phyloP scores from a whole-genome alignment of 35 echinoderm and acorn worm species.

The Acanthaster planci region DNA sequence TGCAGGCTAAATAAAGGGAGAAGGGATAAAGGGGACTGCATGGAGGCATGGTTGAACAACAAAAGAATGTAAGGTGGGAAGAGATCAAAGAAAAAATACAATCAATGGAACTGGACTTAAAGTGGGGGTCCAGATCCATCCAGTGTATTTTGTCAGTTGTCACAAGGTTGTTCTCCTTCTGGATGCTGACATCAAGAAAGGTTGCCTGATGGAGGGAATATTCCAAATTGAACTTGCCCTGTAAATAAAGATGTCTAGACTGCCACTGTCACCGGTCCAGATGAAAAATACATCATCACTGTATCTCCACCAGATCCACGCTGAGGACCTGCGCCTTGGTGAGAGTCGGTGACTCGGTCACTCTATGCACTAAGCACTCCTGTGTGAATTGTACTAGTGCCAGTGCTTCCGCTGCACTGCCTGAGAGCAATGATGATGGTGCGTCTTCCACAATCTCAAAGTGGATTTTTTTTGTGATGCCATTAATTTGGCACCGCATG shows the following conservation, averaged over 20 bases:
- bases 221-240: not conserved
- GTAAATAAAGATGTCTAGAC: not conserved
- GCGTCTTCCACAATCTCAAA: conserved; percentile 3
- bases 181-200: no score
- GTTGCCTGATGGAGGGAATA: no score
- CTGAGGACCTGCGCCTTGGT: not conserved
- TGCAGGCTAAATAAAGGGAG: no score
- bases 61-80: no score
- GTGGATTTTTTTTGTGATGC: not conserved
- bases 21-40: no score
- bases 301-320: no score
- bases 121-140: not conserved
- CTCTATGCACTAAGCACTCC: not conserved
- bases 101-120: not conserved
- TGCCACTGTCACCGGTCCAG: no score
- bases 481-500: not conserved
- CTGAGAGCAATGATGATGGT: not conserved
- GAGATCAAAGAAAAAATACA: no score
- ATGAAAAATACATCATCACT: no score
- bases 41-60: no score
- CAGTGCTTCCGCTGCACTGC: not conserved
- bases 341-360: not conserved
- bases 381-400: not conserved
- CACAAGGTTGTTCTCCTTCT: no score
- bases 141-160: not conserved